Evolutionary conservation across 2,888 invertebrate species (phyloP).

Genomic region (Eupithecia subumbrata): DNA sequence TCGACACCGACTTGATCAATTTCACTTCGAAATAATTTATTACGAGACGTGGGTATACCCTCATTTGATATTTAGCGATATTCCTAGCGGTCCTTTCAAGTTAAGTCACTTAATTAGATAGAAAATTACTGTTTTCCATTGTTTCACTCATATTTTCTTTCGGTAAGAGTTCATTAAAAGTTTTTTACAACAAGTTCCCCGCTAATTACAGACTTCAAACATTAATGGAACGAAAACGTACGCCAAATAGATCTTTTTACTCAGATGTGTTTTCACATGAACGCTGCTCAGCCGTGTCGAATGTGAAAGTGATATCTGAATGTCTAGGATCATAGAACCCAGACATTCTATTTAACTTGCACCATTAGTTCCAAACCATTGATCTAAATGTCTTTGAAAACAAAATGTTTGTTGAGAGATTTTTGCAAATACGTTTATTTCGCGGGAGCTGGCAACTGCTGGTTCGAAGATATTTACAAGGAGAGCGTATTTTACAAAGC

Average conservation of each 20-base stretch:
- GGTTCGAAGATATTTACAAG: conserved; percentile 62
- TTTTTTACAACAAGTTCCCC: conserved; percentile 38
- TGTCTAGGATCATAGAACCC: conserved; percentile 26
- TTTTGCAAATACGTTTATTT: conserved; percentile 71
- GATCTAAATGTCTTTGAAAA: conserved; percentile 58
- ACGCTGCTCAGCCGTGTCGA: conserved; percentile 26
- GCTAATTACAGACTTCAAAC: conserved; percentile 31
- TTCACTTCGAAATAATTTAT: conserved; percentile 43
- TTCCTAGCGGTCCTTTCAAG: conserved; percentile 34
- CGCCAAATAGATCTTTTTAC: conserved; percentile 5
- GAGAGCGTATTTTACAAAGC: conserved; percentile 62
- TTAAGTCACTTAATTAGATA: conserved; percentile 45
- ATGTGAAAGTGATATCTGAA: conserved; percentile 15
- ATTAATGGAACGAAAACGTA: conserved; percentile 14
- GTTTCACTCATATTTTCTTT: conserved; percentile 31
- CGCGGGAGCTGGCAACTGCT: conserved; percentile 70
- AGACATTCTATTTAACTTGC: conserved; percentile 31
- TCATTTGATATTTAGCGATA: conserved; percentile 40
- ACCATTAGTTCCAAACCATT: conserved; percentile 35
- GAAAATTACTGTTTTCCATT: conserved; percentile 45
- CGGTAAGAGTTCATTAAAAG: conserved; percentile 27
- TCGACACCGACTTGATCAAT: conserved; percentile 49
- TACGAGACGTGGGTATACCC: conserved; percentile 31
- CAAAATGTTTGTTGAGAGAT: conserved; percentile 60
- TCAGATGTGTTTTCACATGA: conserved; percentile 12